Evolutionary conservation across 1,140 invertebrate genomes (phyloP), one percentile per base, ranked within the genome.

Genomic region (Telenomus remus): DNA sequence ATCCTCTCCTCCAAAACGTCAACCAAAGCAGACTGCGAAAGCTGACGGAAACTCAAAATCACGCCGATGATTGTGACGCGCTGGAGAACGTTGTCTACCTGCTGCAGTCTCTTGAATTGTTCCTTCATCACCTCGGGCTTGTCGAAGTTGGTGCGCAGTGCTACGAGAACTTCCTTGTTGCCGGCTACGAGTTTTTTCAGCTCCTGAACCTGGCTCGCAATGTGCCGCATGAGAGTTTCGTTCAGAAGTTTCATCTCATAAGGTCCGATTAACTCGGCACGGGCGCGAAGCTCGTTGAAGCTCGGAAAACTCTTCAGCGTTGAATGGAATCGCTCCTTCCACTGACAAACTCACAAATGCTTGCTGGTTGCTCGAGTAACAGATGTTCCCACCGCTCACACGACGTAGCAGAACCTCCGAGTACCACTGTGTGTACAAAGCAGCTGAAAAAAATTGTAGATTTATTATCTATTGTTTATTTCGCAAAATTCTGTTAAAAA

Each of bases 261-360:
- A 0, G 98, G 98, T 0, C 98, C 98, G 79, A 99, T 97, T 4
- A 99, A 89, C 89, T 99, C 98, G n/a, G 97, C 96, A 33, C 99
- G 88, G 9, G 97, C 94, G 75, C 97, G 89, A n/a, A 99, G 86
- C 86, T 99, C 98, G 86, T 97, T 98, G 3, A 98, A 93, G 88
- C n/a, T 99, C 98, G 0, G 97, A 98, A 88, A 97, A 99, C 87
- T 99, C 98, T 87, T 99, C 98, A 0, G 98, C 97, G 84, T 96
- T 96, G 79, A 98, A 97, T 0, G 96, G 95, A 71, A 97, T 92
- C 13, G 94, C 92, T 5, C 94, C 94, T 85, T 98, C 96, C 0
- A 94, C 91, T 0, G 94, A 94, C 5, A 98, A 88, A 84, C 95
- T 97, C 0, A 99, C 96, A 90, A 99, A 99, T 5, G 97, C 95